Evolutionary conservation across 2,888 invertebrate species (phyloP).

Genomic region (Rhopalosiphum nymphaeae): DNA sequence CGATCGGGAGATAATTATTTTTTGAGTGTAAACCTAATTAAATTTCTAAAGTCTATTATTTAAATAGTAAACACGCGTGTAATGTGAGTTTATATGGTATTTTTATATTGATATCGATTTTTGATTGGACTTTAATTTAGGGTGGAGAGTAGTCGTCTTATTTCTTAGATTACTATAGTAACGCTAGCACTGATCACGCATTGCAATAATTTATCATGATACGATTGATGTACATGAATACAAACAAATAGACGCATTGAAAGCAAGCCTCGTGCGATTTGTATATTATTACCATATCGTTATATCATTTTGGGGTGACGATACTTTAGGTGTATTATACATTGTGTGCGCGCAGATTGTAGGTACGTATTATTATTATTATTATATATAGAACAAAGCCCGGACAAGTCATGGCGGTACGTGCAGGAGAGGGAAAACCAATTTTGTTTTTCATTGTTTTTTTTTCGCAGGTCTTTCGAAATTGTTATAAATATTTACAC

Average conservation of each 20-base stretch:
- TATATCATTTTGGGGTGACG: background rate
- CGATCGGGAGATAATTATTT: background rate
- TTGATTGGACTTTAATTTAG: background rate
- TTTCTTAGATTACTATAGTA: background rate
- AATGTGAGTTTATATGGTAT: background rate
- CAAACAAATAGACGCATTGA: background rate
- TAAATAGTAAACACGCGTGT: background rate
- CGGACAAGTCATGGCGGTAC: background rate
- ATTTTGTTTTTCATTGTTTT: slow-evolving; percentile 31
- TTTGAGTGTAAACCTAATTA: background rate
- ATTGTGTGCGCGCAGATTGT: background rate
- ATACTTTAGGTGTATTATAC: background rate
- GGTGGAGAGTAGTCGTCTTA: background rate
- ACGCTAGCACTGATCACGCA: background rate
- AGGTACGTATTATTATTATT: background rate
- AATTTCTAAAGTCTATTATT: background rate
- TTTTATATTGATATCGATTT: background rate
- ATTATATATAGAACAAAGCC: background rate
- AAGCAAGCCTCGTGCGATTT: background rate
- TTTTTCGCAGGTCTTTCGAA: background rate
- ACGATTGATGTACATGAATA: background rate
- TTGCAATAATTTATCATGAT: background rate
- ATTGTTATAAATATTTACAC: slow-evolving; percentile 61
- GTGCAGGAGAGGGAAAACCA: slow-evolving; percentile 30
- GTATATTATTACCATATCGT: background rate